Conservation (phyloP, 1,140 invertebrate species). For the Eumaeus atala region DNA sequence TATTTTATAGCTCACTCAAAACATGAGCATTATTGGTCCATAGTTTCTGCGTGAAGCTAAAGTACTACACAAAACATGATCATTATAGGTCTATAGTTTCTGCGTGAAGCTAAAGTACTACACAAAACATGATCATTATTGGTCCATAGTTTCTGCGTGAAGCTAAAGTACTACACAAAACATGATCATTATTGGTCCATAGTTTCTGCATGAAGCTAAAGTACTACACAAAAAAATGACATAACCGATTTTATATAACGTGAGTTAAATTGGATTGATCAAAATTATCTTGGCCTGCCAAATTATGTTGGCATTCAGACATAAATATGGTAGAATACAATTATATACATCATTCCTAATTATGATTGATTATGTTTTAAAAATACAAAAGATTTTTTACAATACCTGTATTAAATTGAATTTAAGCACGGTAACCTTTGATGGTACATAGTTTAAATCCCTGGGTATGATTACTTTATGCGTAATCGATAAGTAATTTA, state of each 20-base stretch:
- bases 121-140: background rate
- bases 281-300: background rate
- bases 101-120: too few relatives aligned
- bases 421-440: background rate
- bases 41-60: too few relatives aligned
- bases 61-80: too few relatives aligned
- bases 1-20: background rate
- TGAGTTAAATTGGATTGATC: background rate
- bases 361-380: constrained; percentile 8
- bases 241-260: too few relatives aligned
- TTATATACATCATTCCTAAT: constrained; percentile 9
- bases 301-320: constrained; percentile 5
- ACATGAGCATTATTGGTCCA: background rate
- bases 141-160: too few relatives aligned
- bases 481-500: too few relatives aligned
- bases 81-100: too few relatives aligned
- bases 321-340: constrained; percentile 8
- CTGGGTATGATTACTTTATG: too few relatives aligned
- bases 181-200: background rate
- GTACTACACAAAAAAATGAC: too few relatives aligned
- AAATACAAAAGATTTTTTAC: background rate
- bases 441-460: too few relatives aligned
- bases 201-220: too few relatives aligned
- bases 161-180: too few relatives aligned
- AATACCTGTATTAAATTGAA: background rate